Percentiles rank a stretch among this genome's conserved stretches.
phyloP scores from a whole-genome alignment of 2,888 invertebrate genomes.

The Calameuta filiformis region DNA sequence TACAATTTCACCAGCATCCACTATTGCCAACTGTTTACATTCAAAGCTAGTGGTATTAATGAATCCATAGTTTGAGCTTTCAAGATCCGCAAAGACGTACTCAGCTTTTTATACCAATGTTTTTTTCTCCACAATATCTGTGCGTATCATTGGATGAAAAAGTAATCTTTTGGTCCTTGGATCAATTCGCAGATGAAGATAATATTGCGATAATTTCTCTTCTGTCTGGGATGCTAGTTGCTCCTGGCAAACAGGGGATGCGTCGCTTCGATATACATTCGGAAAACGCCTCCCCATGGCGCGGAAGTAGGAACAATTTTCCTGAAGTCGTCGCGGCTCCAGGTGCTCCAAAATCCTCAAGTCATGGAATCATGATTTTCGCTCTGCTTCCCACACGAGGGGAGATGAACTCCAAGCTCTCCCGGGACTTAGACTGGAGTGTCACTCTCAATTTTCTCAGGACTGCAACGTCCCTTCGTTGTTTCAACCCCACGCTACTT shows the following conservation, averaged over 20 bases:
- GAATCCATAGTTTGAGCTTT: not conserved
- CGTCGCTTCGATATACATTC: not conserved
- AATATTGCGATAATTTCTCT: not conserved
- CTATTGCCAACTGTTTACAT: not conserved
- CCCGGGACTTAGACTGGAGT: slow-evolving; percentile 23
- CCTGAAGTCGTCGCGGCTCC: not conserved
- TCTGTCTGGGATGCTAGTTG: not conserved
- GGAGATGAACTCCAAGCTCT: slow-evolving; percentile 15
- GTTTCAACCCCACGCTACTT: not conserved
- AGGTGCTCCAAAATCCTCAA: not conserved
- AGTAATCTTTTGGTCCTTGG: not conserved
- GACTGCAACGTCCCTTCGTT: not conserved
- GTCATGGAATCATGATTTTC: not conserved
- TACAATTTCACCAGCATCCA: not conserved
- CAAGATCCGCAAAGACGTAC: not conserved
- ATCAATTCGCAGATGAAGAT: not conserved
- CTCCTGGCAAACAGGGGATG: not conserved
- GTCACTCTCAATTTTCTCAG: slow-evolving; percentile 30
- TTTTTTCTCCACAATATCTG: not conserved
- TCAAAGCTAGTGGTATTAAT: not conserved
- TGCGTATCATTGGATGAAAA: not conserved
- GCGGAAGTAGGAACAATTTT: not conserved
- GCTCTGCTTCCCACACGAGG: not conserved
- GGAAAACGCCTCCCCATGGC: not conserved
- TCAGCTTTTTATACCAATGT: not conserved